These are phyloP conservation scores for Scaptomyza graminum DNA, from an alignment of 1,140 invertebrate species.

Conservation along the genomic window DNA sequence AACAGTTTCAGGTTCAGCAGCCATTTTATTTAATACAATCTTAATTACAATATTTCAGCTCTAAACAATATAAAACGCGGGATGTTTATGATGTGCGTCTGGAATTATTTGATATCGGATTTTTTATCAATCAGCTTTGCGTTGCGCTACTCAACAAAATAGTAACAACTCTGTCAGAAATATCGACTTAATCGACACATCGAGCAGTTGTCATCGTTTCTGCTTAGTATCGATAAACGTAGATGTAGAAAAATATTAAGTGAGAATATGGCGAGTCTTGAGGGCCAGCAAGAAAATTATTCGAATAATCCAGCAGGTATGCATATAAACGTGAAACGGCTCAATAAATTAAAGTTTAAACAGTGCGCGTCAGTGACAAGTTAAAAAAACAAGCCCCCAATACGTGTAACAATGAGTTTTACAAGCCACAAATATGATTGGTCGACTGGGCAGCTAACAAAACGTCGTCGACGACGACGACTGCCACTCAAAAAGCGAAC, in stretches of 20 bases:
- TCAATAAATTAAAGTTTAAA: constrained; percentile 31
- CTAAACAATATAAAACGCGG: constrained; percentile 36
- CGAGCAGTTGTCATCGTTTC: constrained; percentile 21
- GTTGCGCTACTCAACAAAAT: background rate
- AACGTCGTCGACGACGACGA: constrained; percentile 62
- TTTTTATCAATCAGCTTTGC: constrained; percentile 13
- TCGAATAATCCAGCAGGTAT: constrained; percentile 81
- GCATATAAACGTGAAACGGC: constrained; percentile 52
- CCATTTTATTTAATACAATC: constrained; percentile 48
- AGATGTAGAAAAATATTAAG: constrained; percentile 60
- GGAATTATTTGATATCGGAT: constrained; percentile 9
- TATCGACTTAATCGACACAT: background rate
- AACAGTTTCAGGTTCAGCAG: constrained; percentile 42
- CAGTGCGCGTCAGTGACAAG: constrained; percentile 21
- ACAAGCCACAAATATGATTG: constrained; percentile 50
- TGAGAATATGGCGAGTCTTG: constrained; percentile 84
- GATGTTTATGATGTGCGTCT: background rate
- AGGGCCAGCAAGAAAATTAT: constrained; percentile 83
- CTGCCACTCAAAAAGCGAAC: constrained; percentile 68
- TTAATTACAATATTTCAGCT: constrained; percentile 9
- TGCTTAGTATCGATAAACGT: constrained; percentile 44
- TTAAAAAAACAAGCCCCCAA: constrained; percentile 16
- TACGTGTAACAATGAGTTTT: constrained; percentile 46
- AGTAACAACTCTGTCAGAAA: constrained; percentile 3
- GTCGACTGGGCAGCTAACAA: constrained; percentile 68